Evolutionary conservation across 2,797 vertebrate genomes (phyloP).

Genomic region (Trichosurus vulpecula): DNA sequence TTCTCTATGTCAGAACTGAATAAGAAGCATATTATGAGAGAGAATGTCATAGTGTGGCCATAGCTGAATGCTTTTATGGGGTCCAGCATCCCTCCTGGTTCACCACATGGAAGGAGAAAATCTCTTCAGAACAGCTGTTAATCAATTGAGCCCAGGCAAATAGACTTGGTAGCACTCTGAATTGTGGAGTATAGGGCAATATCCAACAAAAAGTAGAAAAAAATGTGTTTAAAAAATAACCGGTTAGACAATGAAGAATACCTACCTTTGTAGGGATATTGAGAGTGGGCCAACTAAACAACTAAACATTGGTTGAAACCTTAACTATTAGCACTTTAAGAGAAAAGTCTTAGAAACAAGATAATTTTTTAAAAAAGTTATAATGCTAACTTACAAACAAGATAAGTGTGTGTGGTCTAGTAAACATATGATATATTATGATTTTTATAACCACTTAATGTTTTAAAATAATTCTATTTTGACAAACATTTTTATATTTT

Average conservation of each 20-base stretch:
- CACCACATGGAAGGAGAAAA: slow-evolving; percentile 28
- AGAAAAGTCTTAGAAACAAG: slow-evolving; percentile 67
- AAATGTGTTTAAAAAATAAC: slow-evolving; percentile 73
- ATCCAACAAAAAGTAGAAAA: slow-evolving; percentile 63
- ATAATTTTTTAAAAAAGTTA: not conserved
- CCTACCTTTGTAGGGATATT: slow-evolving; percentile 76
- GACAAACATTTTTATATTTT: not conserved
- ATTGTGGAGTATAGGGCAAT: slow-evolving; percentile 42
- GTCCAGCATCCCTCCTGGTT: slow-evolving; percentile 45
- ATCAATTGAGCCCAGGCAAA: slow-evolving; percentile 68
- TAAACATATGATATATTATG: slow-evolving; percentile 40
- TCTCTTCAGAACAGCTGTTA: slow-evolving; percentile 60
- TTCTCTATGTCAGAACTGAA: not conserved
- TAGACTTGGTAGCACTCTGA: slow-evolving; percentile 45
- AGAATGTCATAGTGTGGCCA: slow-evolving; percentile 23
- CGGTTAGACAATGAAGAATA: slow-evolving; percentile 70
- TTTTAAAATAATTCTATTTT: slow-evolving; percentile 27
- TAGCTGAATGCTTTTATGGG: slow-evolving; percentile 44
- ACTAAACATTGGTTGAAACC: slow-evolving; percentile 71
- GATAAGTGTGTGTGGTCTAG: slow-evolving; percentile 28
- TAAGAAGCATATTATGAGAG: not conserved
- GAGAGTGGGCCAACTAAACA: slow-evolving; percentile 71
- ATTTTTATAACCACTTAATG: slow-evolving; percentile 52
- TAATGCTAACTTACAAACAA: slow-evolving; percentile 62
- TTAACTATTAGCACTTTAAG: slow-evolving; percentile 64